These are phyloP conservation scores for Pollimyrus isidori DNA, from an alignment of 2,113 vertebrate genomes.

Conservation along the genomic window DNA sequence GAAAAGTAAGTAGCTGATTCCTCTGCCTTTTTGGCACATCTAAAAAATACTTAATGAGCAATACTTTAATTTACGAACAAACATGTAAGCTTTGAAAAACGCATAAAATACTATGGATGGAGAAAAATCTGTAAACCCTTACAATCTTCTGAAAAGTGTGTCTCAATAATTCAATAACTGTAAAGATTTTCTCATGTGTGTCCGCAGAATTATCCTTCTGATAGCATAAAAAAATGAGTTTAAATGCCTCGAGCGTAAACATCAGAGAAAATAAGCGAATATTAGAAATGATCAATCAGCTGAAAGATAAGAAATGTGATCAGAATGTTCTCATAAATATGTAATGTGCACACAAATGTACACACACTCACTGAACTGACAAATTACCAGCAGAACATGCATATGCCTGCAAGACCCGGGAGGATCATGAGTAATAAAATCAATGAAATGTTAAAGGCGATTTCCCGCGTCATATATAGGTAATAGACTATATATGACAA, in stretches of 20 bases:
- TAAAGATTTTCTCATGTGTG: background rate
- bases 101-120: background rate
- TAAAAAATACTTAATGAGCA: background rate
- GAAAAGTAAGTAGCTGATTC: background rate
- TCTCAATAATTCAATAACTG: background rate
- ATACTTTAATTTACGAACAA: background rate
- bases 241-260: slow-evolving; percentile 6
- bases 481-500: background rate
- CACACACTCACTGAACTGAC: background rate
- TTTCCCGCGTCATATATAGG: background rate
- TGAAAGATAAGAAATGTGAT: background rate
- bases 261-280: background rate
- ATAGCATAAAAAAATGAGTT: background rate
- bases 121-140: background rate
- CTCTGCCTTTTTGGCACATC: background rate
- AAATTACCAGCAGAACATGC: background rate
- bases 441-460: background rate
- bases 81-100: background rate
- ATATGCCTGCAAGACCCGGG: background rate
- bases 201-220: background rate
- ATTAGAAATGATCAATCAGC: background rate
- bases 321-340: slow-evolving; percentile 7
- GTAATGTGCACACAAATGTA: background rate
- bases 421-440: background rate
- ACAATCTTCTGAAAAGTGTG: background rate